A percentile compares a stretch with the other conserved stretches of the same genome.
Conservation (phyloP, 37 sponge, comb jelly and placozoan species). For the Bolinopsis microptera region DNA sequence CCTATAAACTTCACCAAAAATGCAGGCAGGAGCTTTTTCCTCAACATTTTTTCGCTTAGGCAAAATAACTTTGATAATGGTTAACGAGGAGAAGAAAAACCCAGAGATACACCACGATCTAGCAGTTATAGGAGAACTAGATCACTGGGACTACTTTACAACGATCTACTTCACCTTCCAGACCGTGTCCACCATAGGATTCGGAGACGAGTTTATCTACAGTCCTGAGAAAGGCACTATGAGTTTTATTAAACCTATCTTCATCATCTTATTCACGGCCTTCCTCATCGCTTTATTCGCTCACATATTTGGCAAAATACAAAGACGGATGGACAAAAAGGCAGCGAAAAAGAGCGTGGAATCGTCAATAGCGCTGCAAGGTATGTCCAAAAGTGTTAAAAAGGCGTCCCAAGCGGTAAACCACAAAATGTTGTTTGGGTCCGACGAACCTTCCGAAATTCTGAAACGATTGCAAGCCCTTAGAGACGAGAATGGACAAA, state of each 20-base stretch:
- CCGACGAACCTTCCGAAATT: too few species aligned
- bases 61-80: too few species aligned
- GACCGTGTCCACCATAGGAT: not conserved
- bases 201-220: not conserved
- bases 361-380: not conserved
- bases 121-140: not conserved
- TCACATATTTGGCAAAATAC: slow-evolving; percentile 3
- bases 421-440: too few species aligned
- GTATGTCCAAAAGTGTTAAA: not conserved
- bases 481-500: not conserved
- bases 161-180: not conserved
- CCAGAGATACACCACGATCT: not conserved
- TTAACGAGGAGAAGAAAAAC: not conserved
- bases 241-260: not conserved
- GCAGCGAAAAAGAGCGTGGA: not conserved
- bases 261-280: not conserved
- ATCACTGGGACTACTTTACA: not conserved
- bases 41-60: too few species aligned
- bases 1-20: too few species aligned
- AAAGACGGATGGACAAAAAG: not conserved
- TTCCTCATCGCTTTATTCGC: slow-evolving; percentile 41
- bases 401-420: not conserved
- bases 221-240: not conserved
- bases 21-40: too few species aligned
- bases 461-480: not conserved